Percentiles rank a stretch among this genome's conserved stretches.
These are phyloP conservation scores for Xestia rhomboidea DNA, from an alignment of 2,888 invertebrate species.

Conservation along the genomic window DNA sequence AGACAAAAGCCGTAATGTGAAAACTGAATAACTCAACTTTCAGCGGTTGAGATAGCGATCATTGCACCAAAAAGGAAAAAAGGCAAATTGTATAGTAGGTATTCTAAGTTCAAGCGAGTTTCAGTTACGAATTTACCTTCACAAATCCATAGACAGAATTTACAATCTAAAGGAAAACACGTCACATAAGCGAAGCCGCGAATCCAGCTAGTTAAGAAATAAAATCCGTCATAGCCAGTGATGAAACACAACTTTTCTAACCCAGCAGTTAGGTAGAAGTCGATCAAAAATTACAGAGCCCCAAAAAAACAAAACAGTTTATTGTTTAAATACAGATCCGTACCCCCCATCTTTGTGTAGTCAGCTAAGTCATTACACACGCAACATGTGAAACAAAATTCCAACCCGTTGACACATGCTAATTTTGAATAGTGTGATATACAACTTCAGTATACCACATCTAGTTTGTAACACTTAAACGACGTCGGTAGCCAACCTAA, in stretches of 20 bases:
- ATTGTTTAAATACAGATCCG: too few relatives aligned
- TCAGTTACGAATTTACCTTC: too few relatives aligned
- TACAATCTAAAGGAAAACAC: too few relatives aligned
- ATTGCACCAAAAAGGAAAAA: neutral
- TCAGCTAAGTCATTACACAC: neutral
- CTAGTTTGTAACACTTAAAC: constrained; percentile 19
- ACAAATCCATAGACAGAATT: too few relatives aligned
- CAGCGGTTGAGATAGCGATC: neutral
- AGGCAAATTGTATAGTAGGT: too few relatives aligned
- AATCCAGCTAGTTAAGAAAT: too few relatives aligned
- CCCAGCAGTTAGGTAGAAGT: too few relatives aligned
- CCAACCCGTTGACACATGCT: neutral
- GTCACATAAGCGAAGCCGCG: too few relatives aligned
- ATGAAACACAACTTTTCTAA: too few relatives aligned
- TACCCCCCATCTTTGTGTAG: neutral
- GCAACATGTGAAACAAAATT: constrained; percentile 10
- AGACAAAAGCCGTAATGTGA: neutral
- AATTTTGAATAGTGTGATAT: neutral
- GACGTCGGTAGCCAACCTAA: constrained; percentile 17
- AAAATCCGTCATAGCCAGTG: too few relatives aligned
- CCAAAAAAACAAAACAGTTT: neutral
- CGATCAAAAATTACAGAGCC: too few relatives aligned
- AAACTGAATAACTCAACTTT: neutral
- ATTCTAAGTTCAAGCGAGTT: too few relatives aligned
- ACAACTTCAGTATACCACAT: neutral